A percentile compares a stretch with the other conserved stretches of the same genome.
Evolutionary conservation across 2,797 vertebrate genomes (phyloP).

Genomic region (Cygnus olor): DNA sequence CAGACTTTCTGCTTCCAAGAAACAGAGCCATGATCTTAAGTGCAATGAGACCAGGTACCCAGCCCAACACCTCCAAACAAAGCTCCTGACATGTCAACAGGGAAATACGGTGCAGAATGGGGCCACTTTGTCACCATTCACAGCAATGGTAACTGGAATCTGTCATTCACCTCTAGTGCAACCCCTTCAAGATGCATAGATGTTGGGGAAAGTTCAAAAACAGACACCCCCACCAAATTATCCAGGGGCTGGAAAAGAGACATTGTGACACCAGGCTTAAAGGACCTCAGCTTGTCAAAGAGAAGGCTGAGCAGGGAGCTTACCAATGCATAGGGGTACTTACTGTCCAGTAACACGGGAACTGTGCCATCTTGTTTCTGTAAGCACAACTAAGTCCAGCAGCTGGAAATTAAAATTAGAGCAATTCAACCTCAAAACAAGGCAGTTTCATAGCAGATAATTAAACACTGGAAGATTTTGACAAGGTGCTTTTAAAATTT

Average conservation of each 20-base stretch:
- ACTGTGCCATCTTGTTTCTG: not conserved
- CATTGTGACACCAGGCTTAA: not conserved
- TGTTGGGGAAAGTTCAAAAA: not conserved
- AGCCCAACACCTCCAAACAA: not conserved
- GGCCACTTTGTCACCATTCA: rapidly evolving
- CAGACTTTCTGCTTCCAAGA: not conserved
- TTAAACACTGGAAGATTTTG: not conserved
- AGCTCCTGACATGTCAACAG: not conserved
- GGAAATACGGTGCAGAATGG: not conserved
- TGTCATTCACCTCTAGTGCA: not conserved
- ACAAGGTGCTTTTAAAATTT: not conserved
- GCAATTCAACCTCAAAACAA: not conserved
- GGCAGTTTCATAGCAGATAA: not conserved
- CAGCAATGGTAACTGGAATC: not conserved
- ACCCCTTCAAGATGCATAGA: not conserved
- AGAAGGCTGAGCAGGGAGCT: not conserved
- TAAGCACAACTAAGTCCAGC: not conserved
- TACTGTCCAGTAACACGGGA: not conserved
- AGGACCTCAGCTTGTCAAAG: rapidly evolving
- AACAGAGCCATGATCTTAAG: not conserved
- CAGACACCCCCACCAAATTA: rapidly evolving
- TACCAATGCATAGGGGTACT: not conserved
- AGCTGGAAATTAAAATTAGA: not conserved
- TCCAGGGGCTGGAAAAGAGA: not conserved
- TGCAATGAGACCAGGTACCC: not conserved